Evolutionary conservation across 92 coral and sea anemone species (phyloP), one percentile per base, ranked within the genome.

Genomic region (Epizoanthus rinbou): DNA sequence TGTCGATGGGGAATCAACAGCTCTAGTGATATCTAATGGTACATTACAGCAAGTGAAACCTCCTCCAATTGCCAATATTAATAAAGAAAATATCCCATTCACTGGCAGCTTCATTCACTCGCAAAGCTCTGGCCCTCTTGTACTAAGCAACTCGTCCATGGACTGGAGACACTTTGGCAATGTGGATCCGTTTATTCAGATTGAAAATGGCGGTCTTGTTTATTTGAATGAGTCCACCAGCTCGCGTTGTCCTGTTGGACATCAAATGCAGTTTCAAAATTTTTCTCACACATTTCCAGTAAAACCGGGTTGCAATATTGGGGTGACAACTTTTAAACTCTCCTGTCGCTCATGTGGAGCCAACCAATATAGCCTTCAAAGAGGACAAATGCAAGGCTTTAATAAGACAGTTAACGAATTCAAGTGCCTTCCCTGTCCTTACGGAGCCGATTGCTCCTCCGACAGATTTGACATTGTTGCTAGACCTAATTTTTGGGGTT

Each of bases 401-500:
- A 54, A 31, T 43, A 41, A 70, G 17, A 10, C n/a, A 18, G 28
- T n/a, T 9, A 70, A 18, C 56, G 3, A 19, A 70, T 70, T 70
- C 75, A 43, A 70, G 21, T 91, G 95, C 43, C 71, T 66, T 8
- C 72, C 66, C 31, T 91, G 95, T 79, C 95, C 95, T 7, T 91
- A 81, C 67, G 95, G 95, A 17, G 88, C 88, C 0, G 65, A 19
- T 4, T 91, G 95, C 39, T 31, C 87, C 57, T 70, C 75, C 13
- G 23, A 18, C 25, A 70, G 22, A 39, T 24, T 35, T 59, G 87
- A 86, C 65, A 80, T 91, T 64, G 86, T 76, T 16, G 91, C 92
- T 23, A 79, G 80, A 78, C 91, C 92, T 18, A 86, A 91, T 22
- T 88, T 91, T 82, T 91, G 92, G 92, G 95, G 95, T 54, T 89